Evolutionary conservation across 2,888 invertebrate genomes (phyloP).

Genomic region (Neoscelio sp.): DNA sequence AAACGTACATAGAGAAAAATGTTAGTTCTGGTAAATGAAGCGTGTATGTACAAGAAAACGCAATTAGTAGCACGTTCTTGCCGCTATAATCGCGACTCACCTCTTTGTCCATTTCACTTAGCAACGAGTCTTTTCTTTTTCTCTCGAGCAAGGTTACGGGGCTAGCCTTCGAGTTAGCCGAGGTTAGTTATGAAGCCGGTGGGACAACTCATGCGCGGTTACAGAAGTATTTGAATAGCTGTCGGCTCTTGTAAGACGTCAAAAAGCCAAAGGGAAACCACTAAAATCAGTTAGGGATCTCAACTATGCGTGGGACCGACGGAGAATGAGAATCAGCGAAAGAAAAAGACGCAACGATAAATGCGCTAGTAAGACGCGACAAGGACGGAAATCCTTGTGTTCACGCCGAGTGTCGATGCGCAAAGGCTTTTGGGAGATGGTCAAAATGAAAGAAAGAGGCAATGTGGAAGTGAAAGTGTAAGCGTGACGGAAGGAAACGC

Average conservation of each 20-base stretch:
- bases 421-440: conserved; percentile 46
- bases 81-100: conserved; percentile 41
- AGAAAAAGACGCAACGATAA: conserved; percentile 60
- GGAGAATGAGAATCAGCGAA: conserved; percentile 50
- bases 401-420: conserved; percentile 55
- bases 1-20: too few relatives aligned
- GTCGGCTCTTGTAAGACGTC: conserved; percentile 82
- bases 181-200: conserved; percentile 81
- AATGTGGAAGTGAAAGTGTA: conserved; percentile 18
- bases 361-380: conserved; percentile 52
- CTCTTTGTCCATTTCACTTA: conserved; percentile 62
- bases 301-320: conserved; percentile 77
- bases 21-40: conserved; percentile 27
- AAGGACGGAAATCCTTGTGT: conserved; percentile 55
- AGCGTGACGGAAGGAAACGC: conserved; percentile 26
- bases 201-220: conserved; percentile 76
- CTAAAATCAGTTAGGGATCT: conserved; percentile 83
- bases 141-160: conserved; percentile 61
- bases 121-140: conserved; percentile 67
- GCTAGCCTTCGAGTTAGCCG: conserved; percentile 75
- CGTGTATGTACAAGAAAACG: conserved; percentile 58
- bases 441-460: conserved; percentile 55
- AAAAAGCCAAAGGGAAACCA: conserved; percentile 83
- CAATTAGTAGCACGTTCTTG: conserved; percentile 52
- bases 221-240: conserved; percentile 82